Evolutionary conservation across 2,113 vertebrate species (phyloP).

Genomic region (Nothobranchius furzeri): DNA sequence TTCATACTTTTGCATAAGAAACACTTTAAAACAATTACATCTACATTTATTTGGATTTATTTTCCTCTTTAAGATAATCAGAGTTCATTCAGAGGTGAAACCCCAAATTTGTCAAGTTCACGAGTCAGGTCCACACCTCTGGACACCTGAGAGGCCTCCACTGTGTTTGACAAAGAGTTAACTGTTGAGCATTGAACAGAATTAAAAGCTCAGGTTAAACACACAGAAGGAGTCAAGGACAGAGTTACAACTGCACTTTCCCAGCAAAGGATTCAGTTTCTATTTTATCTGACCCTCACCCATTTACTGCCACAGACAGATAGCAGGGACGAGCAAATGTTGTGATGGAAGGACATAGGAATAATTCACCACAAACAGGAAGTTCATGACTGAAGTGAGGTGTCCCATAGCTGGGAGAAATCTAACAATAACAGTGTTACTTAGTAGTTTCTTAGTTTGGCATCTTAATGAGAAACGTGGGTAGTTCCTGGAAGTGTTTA

Average conservation of each 20-base stretch:
- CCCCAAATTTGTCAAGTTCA: neutral
- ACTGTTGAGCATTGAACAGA: neutral
- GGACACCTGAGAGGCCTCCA: neutral
- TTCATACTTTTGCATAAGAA: too few species aligned
- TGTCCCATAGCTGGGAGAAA: neutral
- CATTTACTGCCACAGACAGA: constrained; percentile 9
- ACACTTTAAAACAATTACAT: too few species aligned
- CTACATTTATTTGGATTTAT: too few species aligned
- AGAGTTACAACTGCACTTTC: constrained; percentile 13
- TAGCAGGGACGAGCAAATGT: constrained; percentile 21
- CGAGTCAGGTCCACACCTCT: neutral
- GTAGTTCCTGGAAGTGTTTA: too few species aligned
- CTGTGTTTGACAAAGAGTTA: constrained; percentile 5
- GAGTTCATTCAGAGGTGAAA: too few species aligned
- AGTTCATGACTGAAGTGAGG: neutral
- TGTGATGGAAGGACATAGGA: neutral
- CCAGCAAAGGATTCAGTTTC: constrained; percentile 2
- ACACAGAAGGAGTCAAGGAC: neutral
- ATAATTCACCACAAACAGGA: neutral
- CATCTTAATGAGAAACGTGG: too few species aligned
- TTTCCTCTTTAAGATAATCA: too few species aligned
- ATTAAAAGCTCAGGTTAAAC: neutral
- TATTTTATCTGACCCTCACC: constrained; percentile 24
- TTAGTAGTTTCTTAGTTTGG: neutral
- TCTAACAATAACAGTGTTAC: neutral